Evolutionary conservation across 2,113 vertebrate genomes (phyloP), one percentile per base, ranked within the genome.

Genomic region (Suricata suricatta): DNA sequence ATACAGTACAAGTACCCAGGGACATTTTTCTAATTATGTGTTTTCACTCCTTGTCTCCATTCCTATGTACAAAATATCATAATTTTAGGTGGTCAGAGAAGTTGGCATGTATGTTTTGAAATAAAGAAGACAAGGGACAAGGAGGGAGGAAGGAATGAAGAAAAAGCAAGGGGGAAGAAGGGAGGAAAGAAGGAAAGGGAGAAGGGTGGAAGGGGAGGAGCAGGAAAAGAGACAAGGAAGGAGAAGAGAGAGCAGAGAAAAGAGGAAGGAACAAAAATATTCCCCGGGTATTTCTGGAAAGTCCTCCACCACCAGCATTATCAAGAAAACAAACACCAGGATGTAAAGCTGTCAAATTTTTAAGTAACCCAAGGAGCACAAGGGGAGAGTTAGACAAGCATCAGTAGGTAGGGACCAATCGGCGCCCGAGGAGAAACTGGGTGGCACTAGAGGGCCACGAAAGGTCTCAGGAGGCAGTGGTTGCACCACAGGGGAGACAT

Each of bases 401-500:
- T 29, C 38, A 25, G 25, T 52, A 66, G 77, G 44, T 31, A 35
- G n/a, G 8, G 44, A 12, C 12, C 35, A 35, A 47, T n/a, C 11
- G 23, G 31, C 84, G 50, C 29, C 69, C 16, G 68, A 84, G 69
- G 90, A 72, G 5, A 35, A 27, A 2, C n/a, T 41, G 19, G 29
- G 10, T 12, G 0, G 9, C 7, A 64, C 9, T 7, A 8, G 79
- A 29, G 13, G 9, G n/a, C 21, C 50, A n/a, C 29, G 44, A 44
- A 16, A 74, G 57, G 29, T 21, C n/a, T 68, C 41, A 10, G 81
- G 6, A n/a, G n/a, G 57, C 60, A 54, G 57, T 21, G 16, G 79
- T 3, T 16, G 2, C 1, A 4, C 27, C n/a, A 31, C 29, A 16
- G 44, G n/a, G 33, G 35, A 66, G 13, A 54, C 5, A 35, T 0